Evolutionary conservation across 2,113 vertebrate species (phyloP).

Genomic region (Rhinogobius similis): DNA sequence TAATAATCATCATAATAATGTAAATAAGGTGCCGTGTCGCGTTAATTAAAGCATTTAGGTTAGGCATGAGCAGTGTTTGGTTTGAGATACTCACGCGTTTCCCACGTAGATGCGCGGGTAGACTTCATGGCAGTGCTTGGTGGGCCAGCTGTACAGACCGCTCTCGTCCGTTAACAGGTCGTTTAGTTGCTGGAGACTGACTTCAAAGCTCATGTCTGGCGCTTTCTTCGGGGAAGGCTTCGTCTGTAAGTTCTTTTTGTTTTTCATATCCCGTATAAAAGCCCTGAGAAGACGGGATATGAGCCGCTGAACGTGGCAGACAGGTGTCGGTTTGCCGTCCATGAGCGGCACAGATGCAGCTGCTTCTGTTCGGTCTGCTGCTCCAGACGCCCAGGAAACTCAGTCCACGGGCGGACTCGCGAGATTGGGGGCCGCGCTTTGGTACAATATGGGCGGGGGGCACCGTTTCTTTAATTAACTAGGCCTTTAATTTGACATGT

Average conservation of each 20-base stretch:
- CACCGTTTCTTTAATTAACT: not conserved
- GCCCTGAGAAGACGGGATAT: not conserved
- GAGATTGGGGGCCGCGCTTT: not conserved
- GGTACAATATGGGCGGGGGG: not conserved
- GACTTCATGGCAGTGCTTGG: slow-evolving; percentile 88
- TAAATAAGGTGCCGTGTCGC: not conserved
- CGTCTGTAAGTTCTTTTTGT: slow-evolving; percentile 36
- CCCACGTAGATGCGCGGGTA: slow-evolving; percentile 87
- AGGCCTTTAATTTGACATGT: too few species aligned
- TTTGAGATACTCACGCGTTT: slow-evolving; percentile 82
- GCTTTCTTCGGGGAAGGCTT: slow-evolving; percentile 2
- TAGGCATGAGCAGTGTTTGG: not conserved
- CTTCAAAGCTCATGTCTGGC: slow-evolving; percentile 77
- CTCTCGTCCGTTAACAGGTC: slow-evolving; percentile 86
- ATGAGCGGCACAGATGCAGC: slow-evolving; percentile 1
- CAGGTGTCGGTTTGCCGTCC: slow-evolving; percentile 39
- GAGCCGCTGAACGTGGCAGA: slow-evolving; percentile 19
- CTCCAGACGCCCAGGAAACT: not conserved
- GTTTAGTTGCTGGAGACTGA: slow-evolving; percentile 91
- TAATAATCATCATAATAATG: not conserved
- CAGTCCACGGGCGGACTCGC: slow-evolving; percentile 4
- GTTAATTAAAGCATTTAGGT: not conserved
- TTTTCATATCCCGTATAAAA: slow-evolving; percentile 49
- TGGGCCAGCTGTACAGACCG: slow-evolving; percentile 88
- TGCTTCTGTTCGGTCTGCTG: not conserved